Evolutionary conservation across 1,140 invertebrate species (phyloP), one percentile per base, ranked within the genome.

Genomic region (Caenorhabditis latens): DNA sequence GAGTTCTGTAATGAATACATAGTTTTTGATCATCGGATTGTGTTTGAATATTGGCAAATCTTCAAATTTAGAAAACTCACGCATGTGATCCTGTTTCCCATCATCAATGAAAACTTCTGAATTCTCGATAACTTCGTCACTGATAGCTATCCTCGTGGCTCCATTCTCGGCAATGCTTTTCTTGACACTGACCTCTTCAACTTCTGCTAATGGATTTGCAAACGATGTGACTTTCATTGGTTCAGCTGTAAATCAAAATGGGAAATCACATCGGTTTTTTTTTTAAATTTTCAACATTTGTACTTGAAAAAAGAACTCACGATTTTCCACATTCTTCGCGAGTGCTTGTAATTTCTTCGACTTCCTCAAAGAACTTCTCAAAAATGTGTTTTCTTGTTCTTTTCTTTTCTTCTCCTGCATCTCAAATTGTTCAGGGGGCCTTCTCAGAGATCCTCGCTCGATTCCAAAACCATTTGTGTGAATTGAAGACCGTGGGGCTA

Each of bases 1-100:
- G 4, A 89, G 67, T n/a, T 89, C 88, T 89, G 88, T 53, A 89
- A 86, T 50, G 88, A 42, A 67, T 9, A 32, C 5, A 21, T 32
- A 19, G 55, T 58, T 32, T 32, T 32, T 32, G 32, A 32, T 2
- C 32, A 32, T 0, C 32, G 2, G 32, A 32, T 32, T n/a, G n/a
- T n/a, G n/a, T n/a, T n/a, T 32, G 32, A 32, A 32, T 32, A 32
- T 32, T 0, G 32, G 32, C 32, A 32, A 32, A 32, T 32, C 32
- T 32, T 32, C 2, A 2, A 32, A 32, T 32, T 32, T 32, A 32
- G 32, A 32, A 32, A 8, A 79, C 71, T 50, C 40, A 79, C 71
- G 71, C 19, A 48, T 79, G 14, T 16, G 16, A 14, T 79, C 71
- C 21, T 79, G 50, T 24, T 50, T 50, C 5, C 5, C 14, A 3